These are phyloP conservation scores for Pleuronectes platessa DNA, from an alignment of 2,113 vertebrate genomes.

Conservation along the genomic window DNA sequence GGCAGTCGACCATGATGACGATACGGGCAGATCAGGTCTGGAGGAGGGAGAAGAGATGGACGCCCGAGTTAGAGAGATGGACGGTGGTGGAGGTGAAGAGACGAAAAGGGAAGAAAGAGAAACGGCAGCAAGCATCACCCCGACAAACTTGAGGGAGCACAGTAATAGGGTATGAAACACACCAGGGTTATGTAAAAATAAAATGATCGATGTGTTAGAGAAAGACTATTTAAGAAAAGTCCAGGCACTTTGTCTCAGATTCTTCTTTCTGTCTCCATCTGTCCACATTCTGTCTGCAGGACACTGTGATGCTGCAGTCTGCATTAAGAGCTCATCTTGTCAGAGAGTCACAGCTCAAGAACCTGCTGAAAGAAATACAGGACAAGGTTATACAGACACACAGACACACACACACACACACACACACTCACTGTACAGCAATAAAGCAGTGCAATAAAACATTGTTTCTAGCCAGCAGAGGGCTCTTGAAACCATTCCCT, in stretches of 20 bases:
- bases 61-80: neutral
- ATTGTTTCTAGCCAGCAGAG: no score
- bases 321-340: constrained; percentile 84
- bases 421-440: no score
- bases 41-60: constrained; percentile 22
- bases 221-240: constrained; percentile 8
- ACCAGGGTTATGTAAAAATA: constrained; percentile 6
- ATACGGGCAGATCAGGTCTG: neutral
- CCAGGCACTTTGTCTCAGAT: constrained; percentile 8
- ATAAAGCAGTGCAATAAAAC: no score
- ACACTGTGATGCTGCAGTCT: constrained; percentile 82
- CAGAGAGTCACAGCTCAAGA: constrained; percentile 75
- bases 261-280: neutral
- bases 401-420: neutral
- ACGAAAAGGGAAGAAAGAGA: constrained; percentile 27
- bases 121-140: constrained; percentile 83
- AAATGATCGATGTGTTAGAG: constrained; percentile 3
- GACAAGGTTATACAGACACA: constrained; percentile 56
- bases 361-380: constrained; percentile 36
- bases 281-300: constrained; percentile 70
- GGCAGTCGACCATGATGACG: constrained; percentile 4
- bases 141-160: constrained; percentile 83
- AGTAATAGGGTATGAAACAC: constrained; percentile 77
- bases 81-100: neutral
- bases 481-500: no score